Evolutionary conservation across 2,113 vertebrate species (phyloP).

Genomic region (Perccottus glenii): DNA sequence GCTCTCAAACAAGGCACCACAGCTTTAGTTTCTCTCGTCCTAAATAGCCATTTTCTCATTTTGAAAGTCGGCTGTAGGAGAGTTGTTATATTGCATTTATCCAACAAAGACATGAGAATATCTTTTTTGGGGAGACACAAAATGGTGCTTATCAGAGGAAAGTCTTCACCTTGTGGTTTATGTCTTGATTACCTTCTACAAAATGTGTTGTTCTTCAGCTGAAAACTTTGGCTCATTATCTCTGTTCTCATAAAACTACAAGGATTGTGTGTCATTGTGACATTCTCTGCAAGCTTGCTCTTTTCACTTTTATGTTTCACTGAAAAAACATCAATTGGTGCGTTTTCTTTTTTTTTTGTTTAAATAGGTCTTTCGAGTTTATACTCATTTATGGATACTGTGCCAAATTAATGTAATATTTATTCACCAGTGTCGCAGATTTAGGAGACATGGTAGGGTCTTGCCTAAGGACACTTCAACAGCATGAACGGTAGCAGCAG

Average conservation of each 20-base stretch:
- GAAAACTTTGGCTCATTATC: conserved; percentile 24
- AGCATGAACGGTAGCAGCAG: too few species aligned
- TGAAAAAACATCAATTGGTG: too few species aligned
- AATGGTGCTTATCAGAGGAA: conserved; percentile 7
- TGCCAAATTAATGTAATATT: too few species aligned
- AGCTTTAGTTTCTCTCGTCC: conserved; percentile 57
- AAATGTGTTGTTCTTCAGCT: conserved; percentile 4
- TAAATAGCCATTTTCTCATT: conserved; percentile 56
- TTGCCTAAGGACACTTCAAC: too few species aligned
- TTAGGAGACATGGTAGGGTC: too few species aligned
- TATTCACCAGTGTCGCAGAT: too few species aligned
- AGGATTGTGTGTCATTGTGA: not conserved
- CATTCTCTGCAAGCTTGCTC: conserved; percentile 3
- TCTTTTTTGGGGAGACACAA: conserved; percentile 9
- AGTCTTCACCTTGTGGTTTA: conserved; percentile 16
- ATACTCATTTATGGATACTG: too few species aligned
- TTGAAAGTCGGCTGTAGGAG: conserved; percentile 31
- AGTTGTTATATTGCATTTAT: conserved; percentile 40
- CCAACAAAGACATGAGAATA: not conserved
- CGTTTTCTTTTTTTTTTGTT: too few species aligned
- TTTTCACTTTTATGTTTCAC: not conserved
- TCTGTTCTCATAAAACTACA: not conserved
- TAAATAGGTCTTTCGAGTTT: too few species aligned
- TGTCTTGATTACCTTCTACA: conserved; percentile 17
- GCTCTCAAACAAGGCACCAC: conserved; percentile 48